Conservation (phyloP, 2,113 vertebrate species). For the Mormyrus lacerda region DNA sequence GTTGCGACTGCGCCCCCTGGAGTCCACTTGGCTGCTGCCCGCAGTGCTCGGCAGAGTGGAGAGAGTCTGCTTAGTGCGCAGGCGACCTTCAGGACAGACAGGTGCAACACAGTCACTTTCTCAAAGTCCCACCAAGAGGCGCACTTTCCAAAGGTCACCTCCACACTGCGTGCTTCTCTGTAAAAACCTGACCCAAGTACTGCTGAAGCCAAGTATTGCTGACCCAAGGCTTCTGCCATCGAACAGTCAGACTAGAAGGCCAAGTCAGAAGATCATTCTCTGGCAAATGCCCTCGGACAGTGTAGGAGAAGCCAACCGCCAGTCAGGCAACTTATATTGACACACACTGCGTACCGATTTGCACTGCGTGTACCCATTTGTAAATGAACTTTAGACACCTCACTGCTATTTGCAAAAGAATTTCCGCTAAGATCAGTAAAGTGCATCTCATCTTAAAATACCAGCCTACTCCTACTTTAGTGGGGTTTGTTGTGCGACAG, state of each 20-base stretch:
- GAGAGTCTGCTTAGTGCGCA: conserved; percentile 76
- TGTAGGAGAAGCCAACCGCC: not conserved
- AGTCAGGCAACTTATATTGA: not conserved
- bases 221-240: not conserved
- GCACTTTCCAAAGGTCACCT: not conserved
- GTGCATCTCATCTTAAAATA: not conserved
- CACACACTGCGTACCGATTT: not conserved
- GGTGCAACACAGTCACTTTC: not conserved
- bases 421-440: not conserved
- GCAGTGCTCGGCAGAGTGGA: conserved; percentile 57
- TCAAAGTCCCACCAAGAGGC: not conserved
- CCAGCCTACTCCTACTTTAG: not conserved
- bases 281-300: not conserved
- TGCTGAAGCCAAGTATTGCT: too few species aligned
- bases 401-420: not conserved
- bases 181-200: not conserved
- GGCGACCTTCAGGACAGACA: conserved; percentile 61
- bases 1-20: conserved; percentile 82
- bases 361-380: not conserved
- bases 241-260: not conserved
- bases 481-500: not conserved
- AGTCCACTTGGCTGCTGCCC: conserved; percentile 76
- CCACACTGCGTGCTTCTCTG: not conserved
- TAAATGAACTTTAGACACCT: not conserved
- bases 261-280: not conserved